Base-by-base conservation (phyloP, 2,797 vertebrate species). In the Clarias laeviceps region DNA sequence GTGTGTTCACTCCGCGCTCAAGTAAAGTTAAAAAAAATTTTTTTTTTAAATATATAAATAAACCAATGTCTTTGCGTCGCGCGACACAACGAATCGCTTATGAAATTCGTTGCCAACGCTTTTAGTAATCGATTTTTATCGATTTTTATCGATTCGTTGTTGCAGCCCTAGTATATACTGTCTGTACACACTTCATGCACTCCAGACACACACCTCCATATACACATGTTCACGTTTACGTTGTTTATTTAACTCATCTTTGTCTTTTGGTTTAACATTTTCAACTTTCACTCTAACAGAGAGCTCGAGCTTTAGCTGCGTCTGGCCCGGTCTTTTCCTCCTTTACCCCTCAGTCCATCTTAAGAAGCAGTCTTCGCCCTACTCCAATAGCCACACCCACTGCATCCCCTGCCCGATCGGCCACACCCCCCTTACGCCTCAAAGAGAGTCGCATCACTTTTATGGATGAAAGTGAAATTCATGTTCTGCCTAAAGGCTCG, bases 381-480 rank as follows among this genome's bases (percentile, higher is more conserved):
- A 97, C 97, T 54, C 97, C 97, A 0, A 89, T 97, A 32, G 96
- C 93, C 54, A 97, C 97, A 45, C 97, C 97, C 1, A 98, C 97
- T 84, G 94, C 95, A n/a, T 99, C 97, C 50, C 96, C 97, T 1
- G 96, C 95, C 15, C 94, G 95, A 84, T 99, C 98, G 40, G 85
- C 96, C 88, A 97, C 96, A 65, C 97, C 97, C 27, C 96, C 97
- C 4, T 89, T 95, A 0, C 95, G 95, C 82, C 89, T 91, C 91
- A 99, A 98, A 93, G 97, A 98, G 91, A 96, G 92, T 70, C 96
- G 96, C 83, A 97, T 99, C 91, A 97, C 97, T 29, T 99, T 98
- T 86, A 92, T 96, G 70, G 97, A 97, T 89, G 95, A 96, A 90
- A 50, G 83, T 5, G 93, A 87, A 34, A 84, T 90, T 0, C 87